Conservation (phyloP, 2,797 vertebrate genomes). For the Sphaeramia orbicularis region DNA sequence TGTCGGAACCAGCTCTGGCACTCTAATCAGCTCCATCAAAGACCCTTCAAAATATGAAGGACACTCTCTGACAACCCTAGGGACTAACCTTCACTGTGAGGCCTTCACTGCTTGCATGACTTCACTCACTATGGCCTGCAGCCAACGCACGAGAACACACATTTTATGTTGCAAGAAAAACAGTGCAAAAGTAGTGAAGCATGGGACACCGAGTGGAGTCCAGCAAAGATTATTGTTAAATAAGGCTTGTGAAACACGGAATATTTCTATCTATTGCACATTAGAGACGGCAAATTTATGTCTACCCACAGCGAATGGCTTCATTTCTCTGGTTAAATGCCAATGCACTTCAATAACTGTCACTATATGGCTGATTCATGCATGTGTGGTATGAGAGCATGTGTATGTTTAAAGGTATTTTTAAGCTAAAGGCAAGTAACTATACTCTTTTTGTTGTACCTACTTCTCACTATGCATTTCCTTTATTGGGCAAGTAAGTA, state of each 20-base stretch:
- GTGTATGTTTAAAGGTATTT: constrained; percentile 3
- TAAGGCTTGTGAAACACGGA: constrained; percentile 62
- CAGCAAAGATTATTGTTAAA: constrained; percentile 62
- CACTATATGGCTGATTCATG: constrained; percentile 35
- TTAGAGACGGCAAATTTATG: constrained; percentile 47
- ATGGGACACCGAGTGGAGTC: constrained; percentile 43
- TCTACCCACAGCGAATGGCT: constrained; percentile 37
- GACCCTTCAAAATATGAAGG: constrained; percentile 58
- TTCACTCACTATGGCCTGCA: constrained; percentile 61
- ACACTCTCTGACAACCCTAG: constrained; percentile 54
- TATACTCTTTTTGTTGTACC: constrained; percentile 18
- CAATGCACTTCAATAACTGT: constrained; percentile 38
- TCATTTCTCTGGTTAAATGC: constrained; percentile 61
- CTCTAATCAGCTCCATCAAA: constrained; percentile 70
- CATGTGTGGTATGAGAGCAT: constrained; percentile 12
- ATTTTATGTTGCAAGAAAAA: constrained; percentile 63
- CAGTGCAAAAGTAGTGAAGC: constrained; percentile 43
- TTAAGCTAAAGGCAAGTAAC: constrained; percentile 3
- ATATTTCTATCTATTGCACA: constrained; percentile 54
- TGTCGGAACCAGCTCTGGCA: constrained; percentile 62
- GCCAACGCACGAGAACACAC: constrained; percentile 60
- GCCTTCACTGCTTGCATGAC: constrained; percentile 61
- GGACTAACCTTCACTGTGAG: constrained; percentile 60
- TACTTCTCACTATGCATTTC: constrained; percentile 27
- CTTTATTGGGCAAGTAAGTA: constrained; percentile 36